Percentiles rank a stretch among this genome's conserved stretches.
phyloP scores from a whole-genome alignment of 2,888 invertebrate species.

The Trissoscelio sp. region DNA sequence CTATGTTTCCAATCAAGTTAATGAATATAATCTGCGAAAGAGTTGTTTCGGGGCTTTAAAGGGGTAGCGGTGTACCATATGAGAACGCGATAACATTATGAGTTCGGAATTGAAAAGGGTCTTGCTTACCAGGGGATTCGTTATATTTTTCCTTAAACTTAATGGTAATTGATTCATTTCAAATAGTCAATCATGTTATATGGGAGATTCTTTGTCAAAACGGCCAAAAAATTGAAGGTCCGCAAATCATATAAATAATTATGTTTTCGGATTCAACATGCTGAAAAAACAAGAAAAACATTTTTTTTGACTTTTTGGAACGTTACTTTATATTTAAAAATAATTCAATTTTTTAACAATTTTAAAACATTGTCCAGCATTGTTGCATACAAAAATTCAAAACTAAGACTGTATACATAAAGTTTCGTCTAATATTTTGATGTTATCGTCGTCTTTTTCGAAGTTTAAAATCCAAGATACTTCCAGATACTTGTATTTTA shows the following conservation, averaged over 20 bases:
- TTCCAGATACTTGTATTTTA: too few species aligned
- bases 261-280: too few species aligned
- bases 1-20: slow-evolving; percentile 77
- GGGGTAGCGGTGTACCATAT: slow-evolving; percentile 58
- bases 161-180: slow-evolving; percentile 23
- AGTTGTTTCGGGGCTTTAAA: slow-evolving; percentile 57
- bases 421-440: too few species aligned
- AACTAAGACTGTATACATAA: too few species aligned
- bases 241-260: too few species aligned
- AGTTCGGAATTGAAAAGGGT: slow-evolving; percentile 49
- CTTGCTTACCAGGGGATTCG: slow-evolving; percentile 19
- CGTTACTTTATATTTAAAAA: neutral
- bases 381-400: neutral
- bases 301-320: neutral
- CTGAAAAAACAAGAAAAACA: too few species aligned
- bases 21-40: slow-evolving; percentile 76
- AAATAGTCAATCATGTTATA: too few species aligned
- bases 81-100: slow-evolving; percentile 58
- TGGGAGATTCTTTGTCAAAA: too few species aligned
- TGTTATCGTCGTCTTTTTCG: too few species aligned
- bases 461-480: too few species aligned
- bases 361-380: neutral
- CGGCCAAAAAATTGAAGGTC: too few species aligned
- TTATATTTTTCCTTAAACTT: slow-evolving; percentile 21
- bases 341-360: neutral